These are phyloP conservation scores for Zonotrichia leucophrys DNA, from an alignment of 2,113 vertebrate genomes.

Conservation along the genomic window DNA sequence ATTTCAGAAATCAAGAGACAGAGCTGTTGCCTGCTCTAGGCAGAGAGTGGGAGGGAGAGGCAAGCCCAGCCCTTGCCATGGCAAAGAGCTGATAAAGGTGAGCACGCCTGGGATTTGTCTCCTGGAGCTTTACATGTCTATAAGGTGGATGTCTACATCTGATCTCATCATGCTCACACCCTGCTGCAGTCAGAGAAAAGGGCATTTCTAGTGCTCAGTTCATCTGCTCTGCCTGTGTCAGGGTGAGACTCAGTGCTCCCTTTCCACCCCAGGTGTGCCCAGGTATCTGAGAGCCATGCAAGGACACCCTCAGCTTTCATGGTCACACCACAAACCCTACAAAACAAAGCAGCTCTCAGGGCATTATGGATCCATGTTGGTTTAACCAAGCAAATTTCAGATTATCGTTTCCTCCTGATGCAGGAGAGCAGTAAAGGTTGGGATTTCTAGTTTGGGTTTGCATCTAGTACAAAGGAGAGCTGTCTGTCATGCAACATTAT, in stretches of 20 bases:
- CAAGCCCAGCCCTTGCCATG: not conserved
- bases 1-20: conserved; percentile 44
- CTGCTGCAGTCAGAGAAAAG: not conserved
- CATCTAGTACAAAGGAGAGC: not conserved
- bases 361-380: fast-evolving
- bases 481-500: not conserved
- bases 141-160: conserved; percentile 9
- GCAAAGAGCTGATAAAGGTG: conserved; percentile 22
- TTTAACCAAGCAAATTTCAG: not conserved
- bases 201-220: not conserved
- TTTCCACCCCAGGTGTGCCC: not conserved
- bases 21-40: conserved; percentile 10
- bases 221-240: not conserved
- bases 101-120: not conserved
- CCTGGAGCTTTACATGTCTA: not conserved
- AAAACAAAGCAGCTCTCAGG: not conserved
- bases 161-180: not conserved
- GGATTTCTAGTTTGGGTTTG: not conserved
- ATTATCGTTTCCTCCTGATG: not conserved
- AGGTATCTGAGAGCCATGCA: not conserved
- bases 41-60: not conserved
- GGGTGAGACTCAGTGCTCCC: not conserved
- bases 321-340: not conserved
- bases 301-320: not conserved
- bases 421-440: not conserved